Base-by-base conservation (phyloP, 2,888 invertebrate species). In the Auanema freiburgensis region DNA sequence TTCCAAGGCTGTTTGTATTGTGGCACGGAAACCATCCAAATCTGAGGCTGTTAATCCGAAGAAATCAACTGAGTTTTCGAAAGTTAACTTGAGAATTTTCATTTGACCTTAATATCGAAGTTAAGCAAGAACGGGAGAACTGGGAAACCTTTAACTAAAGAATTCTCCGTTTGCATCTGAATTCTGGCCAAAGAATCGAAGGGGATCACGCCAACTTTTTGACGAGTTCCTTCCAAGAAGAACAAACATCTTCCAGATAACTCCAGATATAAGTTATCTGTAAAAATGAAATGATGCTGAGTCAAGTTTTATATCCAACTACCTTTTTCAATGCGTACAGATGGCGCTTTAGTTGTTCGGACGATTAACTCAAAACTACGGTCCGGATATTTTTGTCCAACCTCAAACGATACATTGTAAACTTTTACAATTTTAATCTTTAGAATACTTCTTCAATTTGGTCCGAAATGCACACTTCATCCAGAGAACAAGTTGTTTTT, bases 391-490 rank as follows among this genome's bases (percentile, higher is more conserved):
- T 60, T 59, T 33, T 66, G 43, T 40, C 74, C 74, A 33, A 76
- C 59, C 69, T 69, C 56, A 54, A 71, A 65, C 10, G 4, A 50
- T 50, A 16, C n/a, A 24, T n/a, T n/a, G 52, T n/a, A 23, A 24
- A 52, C 52, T 5, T 52, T 21, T 18, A 16, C 18, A 14, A n/a
- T 16, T 18, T 21, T 2, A 21, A 33, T 52, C 14, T 53, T 40
- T 21, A 10, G 40, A 18, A 25, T 42, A 71, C 75, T 66, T 73
- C 71, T n/a, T 72, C 58, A 40, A 76, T 67, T 52, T 76, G 74
- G 63, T 76, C 76, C 0, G 70, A 65, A 12, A 76, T 62, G 43
- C 74, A 74, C 46, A 74, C 71, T 61, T 76, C 76, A 62, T 76
- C 76, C 3, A 69, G 12, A 2, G 69, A 65, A 49, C 76, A 76